Conservation (phyloP, 2,888 invertebrate genomes). For the Exephanes ischioxanthus region DNA sequence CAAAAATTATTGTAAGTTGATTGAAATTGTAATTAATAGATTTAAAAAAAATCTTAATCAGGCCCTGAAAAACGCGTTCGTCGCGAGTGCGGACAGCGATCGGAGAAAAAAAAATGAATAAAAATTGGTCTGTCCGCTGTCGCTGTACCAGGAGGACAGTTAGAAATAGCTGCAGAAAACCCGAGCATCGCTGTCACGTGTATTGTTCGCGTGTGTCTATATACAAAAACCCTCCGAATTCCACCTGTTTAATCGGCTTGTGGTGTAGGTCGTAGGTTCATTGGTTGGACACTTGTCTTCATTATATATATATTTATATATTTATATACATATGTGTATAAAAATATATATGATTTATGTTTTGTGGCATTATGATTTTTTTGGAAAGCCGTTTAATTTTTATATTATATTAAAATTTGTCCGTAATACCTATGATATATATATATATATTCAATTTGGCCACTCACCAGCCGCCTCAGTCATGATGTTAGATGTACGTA, state of each 20-base stretch:
- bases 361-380: conserved; percentile 69
- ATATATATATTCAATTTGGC: conserved; percentile 66
- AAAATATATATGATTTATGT: conserved; percentile 49
- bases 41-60: conserved; percentile 72
- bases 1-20: conserved; percentile 52
- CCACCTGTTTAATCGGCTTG: conserved; percentile 80
- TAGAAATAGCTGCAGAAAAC: conserved; percentile 65
- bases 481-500: conserved; percentile 78
- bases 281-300: conserved; percentile 74
- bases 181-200: conserved; percentile 64
- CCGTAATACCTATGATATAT: conserved; percentile 46
- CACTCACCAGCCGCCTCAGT: conserved; percentile 74
- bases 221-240: conserved; percentile 60
- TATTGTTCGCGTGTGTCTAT: conserved; percentile 57
- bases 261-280: conserved; percentile 82
- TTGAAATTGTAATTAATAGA: conserved; percentile 63
- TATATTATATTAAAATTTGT: conserved; percentile 61
- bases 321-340: conserved; percentile 43
- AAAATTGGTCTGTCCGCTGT: conserved; percentile 38
- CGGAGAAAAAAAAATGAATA: conserved; percentile 57
- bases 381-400: conserved; percentile 50
- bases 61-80: conserved; percentile 68
- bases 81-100: conserved; percentile 62
- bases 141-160: conserved; percentile 47
- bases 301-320: conserved; percentile 40